Conservation (phyloP, 2,113 vertebrate species). For the Eira barbara region DNA sequence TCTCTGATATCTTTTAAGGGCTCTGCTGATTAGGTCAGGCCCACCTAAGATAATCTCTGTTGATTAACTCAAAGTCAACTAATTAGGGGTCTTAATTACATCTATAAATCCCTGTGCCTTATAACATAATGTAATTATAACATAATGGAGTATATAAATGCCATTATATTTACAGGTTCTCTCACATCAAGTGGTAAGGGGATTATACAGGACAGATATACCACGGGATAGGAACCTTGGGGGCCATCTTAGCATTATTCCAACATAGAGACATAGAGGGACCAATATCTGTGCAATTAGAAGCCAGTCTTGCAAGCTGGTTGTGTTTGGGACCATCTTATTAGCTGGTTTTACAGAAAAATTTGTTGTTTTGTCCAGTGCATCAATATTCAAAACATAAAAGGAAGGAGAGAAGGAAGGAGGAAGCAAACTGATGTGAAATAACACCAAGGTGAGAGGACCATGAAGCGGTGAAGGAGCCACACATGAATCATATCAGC, state of each 20-base stretch:
- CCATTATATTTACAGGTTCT: background rate
- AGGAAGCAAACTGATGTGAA: background rate
- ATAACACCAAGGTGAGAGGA: background rate
- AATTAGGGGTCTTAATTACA: slow-evolving; percentile 15
- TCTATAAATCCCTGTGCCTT: background rate
- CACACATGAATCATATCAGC: background rate
- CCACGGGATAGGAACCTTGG: background rate
- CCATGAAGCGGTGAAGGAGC: background rate
- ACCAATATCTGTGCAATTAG: background rate
- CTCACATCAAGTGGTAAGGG: background rate
- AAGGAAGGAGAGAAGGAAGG: background rate
- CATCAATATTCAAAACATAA: background rate
- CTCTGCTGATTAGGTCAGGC: background rate
- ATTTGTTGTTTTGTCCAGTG: background rate
- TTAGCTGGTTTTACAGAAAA: background rate
- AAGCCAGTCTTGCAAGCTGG: background rate
- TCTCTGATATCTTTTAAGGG: background rate
- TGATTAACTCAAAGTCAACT: slow-evolving; percentile 26
- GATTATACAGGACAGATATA: background rate
- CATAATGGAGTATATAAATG: background rate
- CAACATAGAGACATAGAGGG: background rate
- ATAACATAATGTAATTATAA: background rate
- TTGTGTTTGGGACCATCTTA: background rate
- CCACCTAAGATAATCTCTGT: background rate
- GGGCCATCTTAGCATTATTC: background rate